A percentile compares a stretch with the other conserved stretches of the same genome.
Conservation (phyloP, 2,888 invertebrate genomes). For the Trisateles emortualis region DNA sequence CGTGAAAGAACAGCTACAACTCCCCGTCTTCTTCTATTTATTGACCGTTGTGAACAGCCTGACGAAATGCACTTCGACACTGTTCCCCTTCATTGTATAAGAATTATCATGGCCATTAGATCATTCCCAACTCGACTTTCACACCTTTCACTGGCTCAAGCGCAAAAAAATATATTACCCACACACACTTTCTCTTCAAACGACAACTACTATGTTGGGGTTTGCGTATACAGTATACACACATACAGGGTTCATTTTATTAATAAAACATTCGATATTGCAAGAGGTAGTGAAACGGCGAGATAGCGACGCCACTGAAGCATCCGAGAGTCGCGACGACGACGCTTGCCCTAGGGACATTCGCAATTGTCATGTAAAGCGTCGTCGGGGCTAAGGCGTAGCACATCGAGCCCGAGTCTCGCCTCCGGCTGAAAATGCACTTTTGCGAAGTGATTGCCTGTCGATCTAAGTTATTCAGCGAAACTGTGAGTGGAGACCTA, state of each 20-base stretch:
- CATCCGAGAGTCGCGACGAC: constrained; percentile 63
- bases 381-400: constrained; percentile 66
- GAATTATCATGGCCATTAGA: constrained; percentile 21
- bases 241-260: constrained; percentile 42
- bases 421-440: constrained; percentile 84
- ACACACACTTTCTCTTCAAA: constrained; percentile 54
- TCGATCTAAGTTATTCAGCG: constrained; percentile 77
- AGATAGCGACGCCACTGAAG: constrained; percentile 58
- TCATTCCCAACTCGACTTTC: constrained; percentile 50
- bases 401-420: constrained; percentile 61
- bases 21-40: constrained; percentile 55
- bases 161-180: constrained; percentile 50
- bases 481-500: constrained; percentile 64
- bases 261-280: constrained; percentile 55
- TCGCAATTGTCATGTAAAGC: constrained; percentile 84
- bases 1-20: constrained; percentile 73
- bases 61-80: constrained; percentile 33
- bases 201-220: constrained; percentile 10
- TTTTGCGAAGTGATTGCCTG: constrained; percentile 81
- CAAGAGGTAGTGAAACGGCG: constrained; percentile 54
- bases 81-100: constrained; percentile 23
- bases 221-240: constrained; percentile 27
- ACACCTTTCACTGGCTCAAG: constrained; percentile 65
- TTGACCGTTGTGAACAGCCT: constrained; percentile 57
- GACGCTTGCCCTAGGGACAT: constrained; percentile 70